Percentiles rank a stretch among this genome's conserved stretches.
phyloP scores from a whole-genome alignment of 2,113 vertebrate genomes.

The Machaerirhynchus nigripectus region DNA sequence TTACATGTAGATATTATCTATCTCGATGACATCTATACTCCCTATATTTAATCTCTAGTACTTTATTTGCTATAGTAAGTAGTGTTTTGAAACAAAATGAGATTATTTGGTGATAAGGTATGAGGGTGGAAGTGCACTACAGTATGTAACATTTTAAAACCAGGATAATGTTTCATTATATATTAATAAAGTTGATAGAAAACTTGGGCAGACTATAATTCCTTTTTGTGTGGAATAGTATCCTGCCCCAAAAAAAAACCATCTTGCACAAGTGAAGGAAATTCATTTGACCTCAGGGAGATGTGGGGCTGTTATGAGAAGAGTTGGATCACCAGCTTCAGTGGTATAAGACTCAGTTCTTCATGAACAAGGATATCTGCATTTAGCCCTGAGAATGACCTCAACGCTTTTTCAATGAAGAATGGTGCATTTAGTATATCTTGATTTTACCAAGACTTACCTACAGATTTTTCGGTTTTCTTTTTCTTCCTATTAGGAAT shows the following conservation, averaged over 20 bases:
- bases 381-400: neutral
- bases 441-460: neutral
- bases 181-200: neutral
- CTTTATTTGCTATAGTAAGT: neutral
- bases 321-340: neutral
- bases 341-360: neutral
- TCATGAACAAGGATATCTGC: neutral
- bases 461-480: neutral
- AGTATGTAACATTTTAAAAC: neutral
- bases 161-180: neutral
- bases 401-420: neutral
- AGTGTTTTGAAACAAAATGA: neutral
- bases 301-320: neutral
- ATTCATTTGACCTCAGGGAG: neutral
- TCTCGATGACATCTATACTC: neutral
- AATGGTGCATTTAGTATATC: neutral
- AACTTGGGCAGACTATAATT: neutral
- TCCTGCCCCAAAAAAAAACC: neutral
- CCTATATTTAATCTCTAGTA: neutral
- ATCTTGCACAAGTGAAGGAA: neutral
- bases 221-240: neutral
- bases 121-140: accelerated
- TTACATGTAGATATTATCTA: neutral
- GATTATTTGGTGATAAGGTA: neutral
- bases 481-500: neutral